Base-by-base conservation (phyloP, 2,888 invertebrate species). In the Ptycholaimellus sp. region DNA sequence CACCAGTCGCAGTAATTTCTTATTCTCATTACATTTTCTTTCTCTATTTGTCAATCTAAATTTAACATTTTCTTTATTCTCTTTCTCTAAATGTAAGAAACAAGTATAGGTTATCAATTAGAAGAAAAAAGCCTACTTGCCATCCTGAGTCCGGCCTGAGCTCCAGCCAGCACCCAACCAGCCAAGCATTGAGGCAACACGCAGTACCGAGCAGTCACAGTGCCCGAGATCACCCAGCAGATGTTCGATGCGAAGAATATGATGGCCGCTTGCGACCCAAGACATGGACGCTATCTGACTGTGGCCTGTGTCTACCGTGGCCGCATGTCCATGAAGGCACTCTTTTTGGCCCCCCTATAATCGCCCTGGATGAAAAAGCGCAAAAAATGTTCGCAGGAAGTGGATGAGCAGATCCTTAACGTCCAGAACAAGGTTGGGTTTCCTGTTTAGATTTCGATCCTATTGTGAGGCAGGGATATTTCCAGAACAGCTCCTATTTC, bases 361-460 rank as follows among this genome's bases (percentile, higher is more conserved):
- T 23, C 25, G n/a, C n/a, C n/a, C n/a, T n/a, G n/a, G n/a, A n/a
- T n/a, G n/a, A n/a, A n/a, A n/a, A n/a, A n/a, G n/a, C n/a, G n/a
- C n/a, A n/a, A n/a, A 23, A 23, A 9, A 9, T 23, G 6, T 9
- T 23, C 25, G 25, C 25, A 23, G 25, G 25, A 23, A 23, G 25
- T 23, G 6, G 25, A 23, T 50, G 75, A 76, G 42, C 76, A 76
- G 60, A 85, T 87, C 83, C 70, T 83, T 49, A 81, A 79, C 63
- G 79, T 87, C 52, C 83, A 85, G 60, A 82, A 80, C 66, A 85
- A 85, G 80, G 77, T 65, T 82, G 82, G 65, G n/a, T n/a, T n/a
- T n/a, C n/a, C n/a, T n/a, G n/a, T n/a, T n/a, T n/a, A n/a, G n/a
- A n/a, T n/a, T n/a, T n/a, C n/a, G n/a, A n/a, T n/a, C n/a, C n/a